Conservation (phyloP, 2,888 invertebrate species). For the Erannis defoliaria region DNA sequence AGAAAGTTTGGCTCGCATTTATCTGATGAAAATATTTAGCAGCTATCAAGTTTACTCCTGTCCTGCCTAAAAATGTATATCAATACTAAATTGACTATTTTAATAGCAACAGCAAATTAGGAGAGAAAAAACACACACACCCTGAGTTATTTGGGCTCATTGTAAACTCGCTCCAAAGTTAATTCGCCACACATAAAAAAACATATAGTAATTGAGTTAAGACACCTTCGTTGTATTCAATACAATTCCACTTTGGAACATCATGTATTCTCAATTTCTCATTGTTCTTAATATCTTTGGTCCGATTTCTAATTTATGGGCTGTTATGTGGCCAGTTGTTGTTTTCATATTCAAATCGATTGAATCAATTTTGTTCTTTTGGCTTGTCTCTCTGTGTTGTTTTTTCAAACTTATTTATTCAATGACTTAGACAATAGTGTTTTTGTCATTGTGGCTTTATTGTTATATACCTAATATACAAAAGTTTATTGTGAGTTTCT, state of each 20-base stretch:
- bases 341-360: conserved; percentile 31
- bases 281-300: conserved; percentile 12
- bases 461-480: too few species aligned
- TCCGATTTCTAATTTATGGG: conserved; percentile 25
- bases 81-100: too few species aligned
- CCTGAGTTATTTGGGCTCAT: conserved; percentile 3
- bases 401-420: conserved; percentile 17
- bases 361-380: conserved; percentile 17
- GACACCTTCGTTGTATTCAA: conserved; percentile 3
- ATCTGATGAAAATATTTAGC: too few species aligned
- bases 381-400: conserved; percentile 5
- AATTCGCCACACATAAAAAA: too few species aligned
- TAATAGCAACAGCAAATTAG: too few species aligned
- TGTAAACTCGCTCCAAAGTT: too few species aligned
- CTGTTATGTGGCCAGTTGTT: conserved; percentile 23
- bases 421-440: conserved; percentile 15
- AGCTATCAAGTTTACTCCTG: too few species aligned
- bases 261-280: conserved; percentile 16
- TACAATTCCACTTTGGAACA: conserved; percentile 16
- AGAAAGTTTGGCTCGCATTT: too few species aligned
- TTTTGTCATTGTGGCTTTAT: conserved; percentile 8
- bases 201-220: too few species aligned
- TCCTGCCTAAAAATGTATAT: too few species aligned
- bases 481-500: too few species aligned
- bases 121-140: too few species aligned